These are phyloP conservation scores for Patagioenas fasciata DNA, from an alignment of 2,113 vertebrate species.

Conservation along the genomic window DNA sequence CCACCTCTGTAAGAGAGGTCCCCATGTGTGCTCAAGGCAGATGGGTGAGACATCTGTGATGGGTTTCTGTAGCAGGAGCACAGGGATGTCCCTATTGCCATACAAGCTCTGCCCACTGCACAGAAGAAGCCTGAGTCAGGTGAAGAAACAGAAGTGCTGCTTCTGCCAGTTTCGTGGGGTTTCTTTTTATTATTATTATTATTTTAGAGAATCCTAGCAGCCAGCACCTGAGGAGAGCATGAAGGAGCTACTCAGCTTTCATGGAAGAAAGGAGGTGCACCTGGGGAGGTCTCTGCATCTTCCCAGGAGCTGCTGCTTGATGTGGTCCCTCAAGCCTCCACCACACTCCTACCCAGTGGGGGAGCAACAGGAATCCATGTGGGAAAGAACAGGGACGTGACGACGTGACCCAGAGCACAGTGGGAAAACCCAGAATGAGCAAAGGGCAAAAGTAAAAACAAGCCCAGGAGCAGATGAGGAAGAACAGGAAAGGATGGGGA, in stretches of 20 bases:
- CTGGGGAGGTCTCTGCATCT: background rate
- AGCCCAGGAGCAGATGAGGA: background rate
- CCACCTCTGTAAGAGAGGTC: background rate
- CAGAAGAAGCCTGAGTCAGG: background rate
- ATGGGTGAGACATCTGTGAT: fast-evolving
- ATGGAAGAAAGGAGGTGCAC: background rate
- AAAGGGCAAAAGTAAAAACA: background rate
- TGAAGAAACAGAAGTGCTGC: background rate
- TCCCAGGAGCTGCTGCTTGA: background rate
- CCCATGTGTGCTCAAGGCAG: background rate
- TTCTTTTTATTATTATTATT: too few species aligned
- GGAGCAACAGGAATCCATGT: background rate
- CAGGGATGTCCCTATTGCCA: fast-evolving
- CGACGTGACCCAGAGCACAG: fast-evolving
- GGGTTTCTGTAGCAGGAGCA: background rate
- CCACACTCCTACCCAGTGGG: background rate
- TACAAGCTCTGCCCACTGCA: fast-evolving
- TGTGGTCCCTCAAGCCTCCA: background rate
- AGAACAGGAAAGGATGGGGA: background rate
- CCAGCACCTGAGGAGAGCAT: background rate
- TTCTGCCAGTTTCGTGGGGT: background rate
- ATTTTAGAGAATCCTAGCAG: background rate
- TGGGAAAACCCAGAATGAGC: background rate
- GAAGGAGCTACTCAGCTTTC: background rate
- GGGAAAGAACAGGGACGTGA: background rate